Conservation (phyloP, 2,888 invertebrate species). For the Scaptomyza tumidula region DNA sequence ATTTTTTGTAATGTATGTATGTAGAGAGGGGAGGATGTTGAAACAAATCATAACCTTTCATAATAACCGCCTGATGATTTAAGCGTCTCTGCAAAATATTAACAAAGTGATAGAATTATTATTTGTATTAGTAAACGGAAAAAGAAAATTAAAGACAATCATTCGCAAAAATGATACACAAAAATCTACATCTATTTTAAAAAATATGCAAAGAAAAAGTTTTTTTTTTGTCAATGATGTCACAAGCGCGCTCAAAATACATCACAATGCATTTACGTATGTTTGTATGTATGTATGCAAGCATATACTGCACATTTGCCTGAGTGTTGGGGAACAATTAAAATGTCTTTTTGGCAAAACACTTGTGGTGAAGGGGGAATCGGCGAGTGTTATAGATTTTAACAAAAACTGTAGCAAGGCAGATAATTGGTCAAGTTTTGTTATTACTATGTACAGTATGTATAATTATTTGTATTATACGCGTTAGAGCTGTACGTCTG, state of each 20-base stretch:
- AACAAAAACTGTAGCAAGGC: conserved; percentile 29
- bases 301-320: conserved; percentile 9
- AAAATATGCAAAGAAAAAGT: conserved; percentile 34
- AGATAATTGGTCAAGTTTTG: conserved; percentile 22
- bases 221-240: conserved; percentile 27
- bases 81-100: conserved; percentile 85
- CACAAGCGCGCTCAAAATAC: conserved; percentile 64
- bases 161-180: conserved; percentile 40
- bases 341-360: conserved; percentile 23
- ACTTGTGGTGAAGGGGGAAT: conserved; percentile 32
- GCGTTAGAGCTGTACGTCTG: conserved; percentile 15
- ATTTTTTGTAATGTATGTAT: conserved; percentile 27
- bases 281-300: not conserved
- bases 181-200: not conserved
- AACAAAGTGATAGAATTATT: conserved; percentile 83
- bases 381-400: conserved; percentile 23
- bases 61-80: conserved; percentile 85
- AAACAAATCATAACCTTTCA: conserved; percentile 85
- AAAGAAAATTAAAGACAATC: conserved; percentile 32
- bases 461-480: conserved; percentile 4
- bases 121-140: conserved; percentile 78
- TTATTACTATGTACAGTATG: conserved; percentile 27
- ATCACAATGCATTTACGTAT: conserved; percentile 43
- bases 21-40: conserved; percentile 59
- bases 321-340: conserved; percentile 30